Evolutionary conservation across 2,797 vertebrate genomes (phyloP).

Genomic region (Pangasius mekongensis): DNA sequence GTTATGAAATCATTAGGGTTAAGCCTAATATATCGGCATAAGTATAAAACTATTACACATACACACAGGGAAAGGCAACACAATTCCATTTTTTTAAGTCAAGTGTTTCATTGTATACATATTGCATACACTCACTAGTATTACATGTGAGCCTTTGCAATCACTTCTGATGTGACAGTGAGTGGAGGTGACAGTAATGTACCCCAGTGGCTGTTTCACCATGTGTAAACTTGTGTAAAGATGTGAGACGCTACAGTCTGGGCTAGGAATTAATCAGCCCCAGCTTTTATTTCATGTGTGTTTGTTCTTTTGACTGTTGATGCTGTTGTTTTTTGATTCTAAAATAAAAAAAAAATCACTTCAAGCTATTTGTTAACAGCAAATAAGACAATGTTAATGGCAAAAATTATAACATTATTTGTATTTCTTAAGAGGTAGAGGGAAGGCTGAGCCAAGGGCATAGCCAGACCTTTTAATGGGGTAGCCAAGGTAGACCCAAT

Average conservation of each 20-base stretch:
- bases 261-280: not conserved
- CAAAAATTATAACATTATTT: not conserved
- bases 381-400: not conserved
- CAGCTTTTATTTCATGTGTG: not conserved
- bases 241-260: too few species aligned
- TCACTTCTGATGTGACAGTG: not conserved
- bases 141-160: too few species aligned
- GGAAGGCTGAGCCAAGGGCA: not conserved
- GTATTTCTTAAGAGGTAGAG: not conserved
- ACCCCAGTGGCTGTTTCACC: not conserved
- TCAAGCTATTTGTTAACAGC: not conserved
- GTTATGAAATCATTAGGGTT: too few species aligned
- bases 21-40: too few species aligned
- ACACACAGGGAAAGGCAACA: not conserved
- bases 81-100: not conserved
- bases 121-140: not conserved
- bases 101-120: not conserved
- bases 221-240: not conserved
- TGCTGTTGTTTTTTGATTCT: too few species aligned
- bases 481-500: not conserved
- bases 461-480: too few species aligned
- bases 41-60: too few species aligned
- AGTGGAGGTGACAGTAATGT: not conserved
- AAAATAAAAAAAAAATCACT: too few species aligned
- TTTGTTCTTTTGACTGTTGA: too few species aligned